phyloP scores from a whole-genome alignment of 2,113 vertebrate species.

The Antigone vipio region DNA sequence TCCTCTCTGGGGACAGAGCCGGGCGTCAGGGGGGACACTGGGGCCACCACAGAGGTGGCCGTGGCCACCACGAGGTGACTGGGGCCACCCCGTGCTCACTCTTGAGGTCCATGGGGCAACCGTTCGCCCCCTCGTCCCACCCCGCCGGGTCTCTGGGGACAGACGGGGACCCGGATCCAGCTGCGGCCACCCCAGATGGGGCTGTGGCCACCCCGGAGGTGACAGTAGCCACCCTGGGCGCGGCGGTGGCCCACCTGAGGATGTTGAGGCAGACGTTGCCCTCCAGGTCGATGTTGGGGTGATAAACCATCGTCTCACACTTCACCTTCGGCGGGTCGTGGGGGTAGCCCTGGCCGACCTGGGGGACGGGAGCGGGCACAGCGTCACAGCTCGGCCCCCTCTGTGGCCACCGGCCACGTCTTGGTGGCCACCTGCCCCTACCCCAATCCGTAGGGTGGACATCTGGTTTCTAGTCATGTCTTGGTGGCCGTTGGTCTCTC shows the following conservation, averaged over 20 bases:
- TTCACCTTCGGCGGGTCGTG: conserved; percentile 97
- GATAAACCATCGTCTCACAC: conserved; percentile 97
- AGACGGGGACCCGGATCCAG: not conserved
- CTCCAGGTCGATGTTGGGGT: conserved; percentile 98
- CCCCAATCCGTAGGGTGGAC: rapidly evolving
- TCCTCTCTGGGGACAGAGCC: conserved; percentile 84
- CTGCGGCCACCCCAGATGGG: not conserved
- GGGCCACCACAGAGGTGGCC: not conserved
- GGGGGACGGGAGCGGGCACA: not conserved
- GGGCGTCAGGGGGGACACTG: not conserved
- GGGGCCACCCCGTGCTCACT: not conserved
- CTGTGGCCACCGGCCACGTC: rapidly evolving
- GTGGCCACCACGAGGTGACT: rapidly evolving
- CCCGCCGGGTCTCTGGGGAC: rapidly evolving
- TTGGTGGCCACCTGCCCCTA: not conserved
- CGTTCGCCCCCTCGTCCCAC: not conserved
- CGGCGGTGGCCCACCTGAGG: conserved; percentile 77
- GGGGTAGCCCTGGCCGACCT: conserved; percentile 97
- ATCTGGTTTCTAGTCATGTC: too few species aligned
- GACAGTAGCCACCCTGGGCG: not conserved
- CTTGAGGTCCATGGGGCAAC: rapidly evolving
- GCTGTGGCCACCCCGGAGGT: not conserved
- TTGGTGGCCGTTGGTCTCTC: not conserved
- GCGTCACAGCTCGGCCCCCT: not conserved
- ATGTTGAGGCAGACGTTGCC: conserved; percentile 99